Base-by-base conservation (phyloP, 2,888 invertebrate genomes). In the Melolontha melolontha region DNA sequence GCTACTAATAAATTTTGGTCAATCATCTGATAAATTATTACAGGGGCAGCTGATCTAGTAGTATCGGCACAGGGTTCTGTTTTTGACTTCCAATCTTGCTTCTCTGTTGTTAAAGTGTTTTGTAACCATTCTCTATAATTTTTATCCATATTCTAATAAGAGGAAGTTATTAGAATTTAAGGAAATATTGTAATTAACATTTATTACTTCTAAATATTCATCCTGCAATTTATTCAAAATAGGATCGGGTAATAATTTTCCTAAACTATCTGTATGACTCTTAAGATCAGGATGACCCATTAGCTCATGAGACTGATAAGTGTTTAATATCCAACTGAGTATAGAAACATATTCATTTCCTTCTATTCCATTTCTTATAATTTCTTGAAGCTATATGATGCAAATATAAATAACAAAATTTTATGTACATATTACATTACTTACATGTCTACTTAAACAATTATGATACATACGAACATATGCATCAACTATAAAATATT, bases 21-120 rank as follows among this genome's bases (percentile, higher is more conserved):
- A 71, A 98, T 94, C 98, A 99, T 98, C 84, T 98, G 95, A 84
- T 97, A 98, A 72, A 98, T 94, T 69, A 98, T 96, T 71, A 97
- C 93, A 4, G 98, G 98, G 42, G 97, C 93, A 63, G 95, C 93
- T 1, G 98, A 97, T 81, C 96, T 93, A 84, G 91, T 95, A 55
- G 90, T 90, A 70, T 92, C 89, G 75, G 93, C 91, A 70, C 96
- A 95, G 0, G 96, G 95, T 72, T 91, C 87, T 72, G 90, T 87
- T 71, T 89, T 90, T 14, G 91, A 90, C 79, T 89, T 89, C 98
- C 98, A 98, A 83, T 98, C 97, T 80, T 92, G 91, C 77, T 93
- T 93, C 81, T 98, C 98, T 1, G 94, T 91, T 76, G 91, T 91
- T 66, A 98, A 85, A 0, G 97, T 94, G 82, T 97, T 97, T 76